Evolutionary conservation across 2,113 vertebrate species (phyloP), one percentile per base, ranked within the genome.

Genomic region (Cyphomyrus plagiostoma): DNA sequence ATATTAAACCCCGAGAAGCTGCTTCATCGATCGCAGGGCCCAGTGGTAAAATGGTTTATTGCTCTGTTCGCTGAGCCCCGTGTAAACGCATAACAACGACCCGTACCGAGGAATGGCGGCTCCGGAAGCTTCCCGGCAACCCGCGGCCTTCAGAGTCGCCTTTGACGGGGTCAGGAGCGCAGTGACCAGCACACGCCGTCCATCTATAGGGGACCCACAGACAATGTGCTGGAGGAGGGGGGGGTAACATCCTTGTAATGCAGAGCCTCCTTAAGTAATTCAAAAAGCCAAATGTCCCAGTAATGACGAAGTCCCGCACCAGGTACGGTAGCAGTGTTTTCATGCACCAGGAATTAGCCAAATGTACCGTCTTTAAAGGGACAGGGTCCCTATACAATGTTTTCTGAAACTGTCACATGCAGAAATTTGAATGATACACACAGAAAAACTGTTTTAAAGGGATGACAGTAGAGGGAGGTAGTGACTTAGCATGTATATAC

Each of bases 21-120:
- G 93, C 98, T 95, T 94, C 97, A 99, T 98, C 97, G 98, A 99
- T 97, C 95, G 94, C 94, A 92, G 95, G 96, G 52, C 95, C 96
- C 95, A 95, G 97, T 98, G 97, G 98, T 99, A 97, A 97, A 98
- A 97, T 94, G 95, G 97, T 98, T 99, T 98, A 98, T 98, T 97
- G 97, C 97, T 93, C 94, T 94, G 93, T 94, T 94, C 94, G 93
- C 93, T 88, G 89, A 90, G 92, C 92, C 95, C 92, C 92, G 93
- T 94, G 93, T 93, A 94, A 95, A 95, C 93, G 91, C 93, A 94
- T 91, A 87, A 53, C 92, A 50, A 93, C 91, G 90, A 91, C 92
- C 89, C 86, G 89, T 89, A 89, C 85, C 89, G 13, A 91, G 86
- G 26, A 89, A 17, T 7, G 86, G 87, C 46, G 74, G 88, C 88